A percentile compares a stretch with the other conserved stretches of the same genome.
Evolutionary conservation across 2,888 invertebrate genomes (phyloP).

Genomic region (Ormia ochracea): DNA sequence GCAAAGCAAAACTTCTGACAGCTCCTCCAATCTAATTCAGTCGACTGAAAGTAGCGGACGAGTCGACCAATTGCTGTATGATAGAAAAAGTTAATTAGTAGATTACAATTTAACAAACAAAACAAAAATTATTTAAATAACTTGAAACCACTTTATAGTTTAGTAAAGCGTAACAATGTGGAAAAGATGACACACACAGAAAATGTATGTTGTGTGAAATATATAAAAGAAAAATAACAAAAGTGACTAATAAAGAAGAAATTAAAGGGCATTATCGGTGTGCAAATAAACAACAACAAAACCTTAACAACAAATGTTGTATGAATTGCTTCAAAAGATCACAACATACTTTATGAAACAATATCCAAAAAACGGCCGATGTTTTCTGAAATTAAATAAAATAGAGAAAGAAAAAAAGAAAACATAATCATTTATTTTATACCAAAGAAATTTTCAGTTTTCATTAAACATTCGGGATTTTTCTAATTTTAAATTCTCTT

Average conservation of each 20-base stretch:
- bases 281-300: neutral
- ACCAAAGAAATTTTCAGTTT: neutral
- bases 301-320: neutral
- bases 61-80: neutral
- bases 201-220: neutral
- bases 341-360: neutral
- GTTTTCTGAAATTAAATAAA: neutral
- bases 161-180: conserved; percentile 9
- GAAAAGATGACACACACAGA: conserved; percentile 16
- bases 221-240: neutral
- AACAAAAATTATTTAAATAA: neutral
- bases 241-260: neutral
- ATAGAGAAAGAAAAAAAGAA: neutral
- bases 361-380: neutral
- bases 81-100: neutral
- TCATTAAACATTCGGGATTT: neutral
- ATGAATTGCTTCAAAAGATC: neutral
- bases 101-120: neutral
- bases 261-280: neutral
- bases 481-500: neutral
- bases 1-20: conserved; percentile 54
- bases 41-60: conserved; percentile 23
- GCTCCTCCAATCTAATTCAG: conserved; percentile 50
- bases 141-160: neutral
- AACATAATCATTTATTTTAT: conserved; percentile 10